Percentiles rank a stretch among this genome's conserved stretches.
Evolutionary conservation across 2,797 vertebrate species (phyloP).

Genomic region (Lepus townsendii): DNA sequence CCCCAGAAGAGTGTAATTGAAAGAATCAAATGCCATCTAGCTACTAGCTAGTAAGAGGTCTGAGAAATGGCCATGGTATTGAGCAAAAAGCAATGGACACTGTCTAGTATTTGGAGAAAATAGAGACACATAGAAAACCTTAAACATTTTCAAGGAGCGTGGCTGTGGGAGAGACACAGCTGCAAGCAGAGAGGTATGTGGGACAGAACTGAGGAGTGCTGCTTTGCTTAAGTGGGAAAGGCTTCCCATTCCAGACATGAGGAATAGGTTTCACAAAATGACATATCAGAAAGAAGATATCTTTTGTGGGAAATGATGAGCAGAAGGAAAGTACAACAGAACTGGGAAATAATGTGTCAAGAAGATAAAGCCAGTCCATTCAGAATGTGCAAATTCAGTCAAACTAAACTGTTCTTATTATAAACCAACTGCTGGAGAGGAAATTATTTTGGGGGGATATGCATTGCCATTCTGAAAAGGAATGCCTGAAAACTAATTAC

Average conservation of each 20-base stretch:
- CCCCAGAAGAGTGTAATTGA: background rate
- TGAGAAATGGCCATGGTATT: background rate
- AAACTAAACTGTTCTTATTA: slow-evolving; percentile 64
- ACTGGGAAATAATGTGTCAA: slow-evolving; percentile 70
- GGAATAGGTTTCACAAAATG: background rate
- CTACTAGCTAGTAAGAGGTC: background rate
- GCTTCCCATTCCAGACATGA: background rate
- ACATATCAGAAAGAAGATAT: background rate
- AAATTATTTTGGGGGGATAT: slow-evolving; percentile 54
- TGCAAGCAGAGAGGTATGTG: rapidly evolving
- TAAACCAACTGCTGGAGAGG: slow-evolving; percentile 48
- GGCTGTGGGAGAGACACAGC: background rate
- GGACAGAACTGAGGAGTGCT: background rate
- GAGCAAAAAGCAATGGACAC: background rate
- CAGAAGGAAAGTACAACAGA: slow-evolving; percentile 42
- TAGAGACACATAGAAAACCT: background rate
- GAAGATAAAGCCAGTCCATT: slow-evolving; percentile 74
- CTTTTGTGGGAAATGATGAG: slow-evolving; percentile 56
- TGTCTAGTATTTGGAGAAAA: no score
- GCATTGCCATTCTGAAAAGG: slow-evolving; percentile 63
- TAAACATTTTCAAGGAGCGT: background rate
- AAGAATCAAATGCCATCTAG: background rate
- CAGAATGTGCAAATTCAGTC: slow-evolving; percentile 65
- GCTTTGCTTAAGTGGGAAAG: background rate
- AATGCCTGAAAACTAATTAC: slow-evolving; percentile 74